Percentiles rank a stretch among this genome's conserved stretches.
phyloP scores from a whole-genome alignment of 2,888 invertebrate species.

The Xylocampa areola region DNA sequence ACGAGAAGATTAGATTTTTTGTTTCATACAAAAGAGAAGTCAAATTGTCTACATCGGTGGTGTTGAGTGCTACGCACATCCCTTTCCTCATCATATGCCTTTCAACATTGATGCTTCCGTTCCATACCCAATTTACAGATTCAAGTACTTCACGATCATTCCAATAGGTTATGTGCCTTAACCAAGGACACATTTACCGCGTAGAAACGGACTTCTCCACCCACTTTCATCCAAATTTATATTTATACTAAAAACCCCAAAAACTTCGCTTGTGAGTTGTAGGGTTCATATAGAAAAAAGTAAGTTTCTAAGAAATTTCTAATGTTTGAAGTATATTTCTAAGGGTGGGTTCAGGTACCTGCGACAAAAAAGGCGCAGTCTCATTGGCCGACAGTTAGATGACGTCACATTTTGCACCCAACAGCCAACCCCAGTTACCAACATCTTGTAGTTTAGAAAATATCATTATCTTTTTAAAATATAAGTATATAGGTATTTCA shows the following conservation, averaged over 20 bases:
- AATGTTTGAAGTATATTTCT: constrained; percentile 13
- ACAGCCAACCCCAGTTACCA: not conserved
- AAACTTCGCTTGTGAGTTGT: constrained; percentile 75
- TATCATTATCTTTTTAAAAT: too few relatives aligned
- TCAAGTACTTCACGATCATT: constrained; percentile 75
- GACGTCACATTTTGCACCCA: constrained; percentile 15
- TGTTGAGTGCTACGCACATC: constrained; percentile 81
- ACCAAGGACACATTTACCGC: constrained; percentile 72
- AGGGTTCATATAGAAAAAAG: constrained; percentile 75
- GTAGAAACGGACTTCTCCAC: constrained; percentile 84
- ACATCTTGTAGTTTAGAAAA: not conserved
- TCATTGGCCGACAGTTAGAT: not conserved
- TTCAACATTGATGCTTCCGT: constrained; percentile 69
- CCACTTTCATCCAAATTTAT: constrained; percentile 19
- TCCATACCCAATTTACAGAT: constrained; percentile 68
- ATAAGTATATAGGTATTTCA: too few relatives aligned
- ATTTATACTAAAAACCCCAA: constrained; percentile 54
- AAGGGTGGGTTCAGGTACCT: constrained; percentile 34
- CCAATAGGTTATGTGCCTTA: constrained; percentile 68
- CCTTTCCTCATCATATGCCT: constrained; percentile 79
- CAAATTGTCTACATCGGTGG: constrained; percentile 85
- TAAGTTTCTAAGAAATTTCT: constrained; percentile 53
- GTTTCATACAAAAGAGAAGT: constrained; percentile 76
- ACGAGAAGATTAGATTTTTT: not conserved
- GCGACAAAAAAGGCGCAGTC: constrained; percentile 9